phyloP scores from a whole-genome alignment of 2,888 invertebrate species.

The Trypoxylon attenuatum region DNA sequence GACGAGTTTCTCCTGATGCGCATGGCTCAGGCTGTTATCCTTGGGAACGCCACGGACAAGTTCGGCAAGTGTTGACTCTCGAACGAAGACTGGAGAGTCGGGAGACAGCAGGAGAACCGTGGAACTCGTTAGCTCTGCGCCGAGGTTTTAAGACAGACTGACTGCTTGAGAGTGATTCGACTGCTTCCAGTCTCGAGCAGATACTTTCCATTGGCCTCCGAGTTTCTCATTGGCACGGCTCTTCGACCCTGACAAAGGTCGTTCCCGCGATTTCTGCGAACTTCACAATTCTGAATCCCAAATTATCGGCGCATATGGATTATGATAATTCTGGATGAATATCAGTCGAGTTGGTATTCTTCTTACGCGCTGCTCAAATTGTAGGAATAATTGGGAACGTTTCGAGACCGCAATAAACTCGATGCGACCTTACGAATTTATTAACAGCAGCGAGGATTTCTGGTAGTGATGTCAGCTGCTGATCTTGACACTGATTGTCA shows the following conservation, averaged over 20 bases:
- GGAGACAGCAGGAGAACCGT: too few species aligned
- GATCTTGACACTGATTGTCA: slow-evolving; percentile 17
- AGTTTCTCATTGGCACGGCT: slow-evolving; percentile 40
- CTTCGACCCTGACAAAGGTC: slow-evolving; percentile 36
- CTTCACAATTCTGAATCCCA: too few species aligned
- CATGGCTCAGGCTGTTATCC: slow-evolving; percentile 24
- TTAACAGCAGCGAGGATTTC: too few species aligned
- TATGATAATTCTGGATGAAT: slow-evolving; percentile 17
- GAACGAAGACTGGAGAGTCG: not conserved
- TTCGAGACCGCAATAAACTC: too few species aligned
- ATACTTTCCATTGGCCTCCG: slow-evolving; percentile 55
- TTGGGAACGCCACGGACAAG: not conserved
- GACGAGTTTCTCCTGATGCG: slow-evolving; percentile 23
- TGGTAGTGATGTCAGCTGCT: slow-evolving; percentile 46
- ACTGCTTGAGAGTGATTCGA: slow-evolving; percentile 15
- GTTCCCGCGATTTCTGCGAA: too few species aligned
- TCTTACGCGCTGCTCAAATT: too few species aligned
- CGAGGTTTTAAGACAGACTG: slow-evolving; percentile 53
- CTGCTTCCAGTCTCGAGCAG: slow-evolving; percentile 35
- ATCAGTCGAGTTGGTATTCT: too few species aligned
- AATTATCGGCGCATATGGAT: not conserved
- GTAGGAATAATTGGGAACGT: too few species aligned
- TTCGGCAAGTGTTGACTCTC: slow-evolving; percentile 2
- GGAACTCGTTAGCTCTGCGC: slow-evolving; percentile 9
- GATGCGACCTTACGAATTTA: too few species aligned